These are phyloP conservation scores for Takifugu ocellatus DNA, from an alignment of 2,797 vertebrate species.

Conservation along the genomic window DNA sequence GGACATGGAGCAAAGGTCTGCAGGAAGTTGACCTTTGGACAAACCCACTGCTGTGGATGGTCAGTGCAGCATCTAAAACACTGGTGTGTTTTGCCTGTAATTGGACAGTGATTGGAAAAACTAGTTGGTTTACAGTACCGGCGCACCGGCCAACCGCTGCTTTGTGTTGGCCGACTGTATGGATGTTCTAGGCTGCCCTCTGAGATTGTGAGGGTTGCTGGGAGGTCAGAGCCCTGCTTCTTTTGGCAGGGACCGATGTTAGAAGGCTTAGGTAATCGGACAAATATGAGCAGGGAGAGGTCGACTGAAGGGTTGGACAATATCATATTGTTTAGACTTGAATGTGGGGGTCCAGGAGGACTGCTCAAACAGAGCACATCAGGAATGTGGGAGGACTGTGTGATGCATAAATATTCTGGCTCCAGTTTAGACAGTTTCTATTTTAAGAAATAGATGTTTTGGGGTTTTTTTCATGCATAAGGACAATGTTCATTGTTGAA, in stretches of 20 bases:
- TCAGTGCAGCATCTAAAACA: background rate
- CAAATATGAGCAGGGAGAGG: slow-evolving; percentile 41
- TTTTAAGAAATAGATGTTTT: slow-evolving; percentile 32
- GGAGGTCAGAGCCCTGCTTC: slow-evolving; percentile 43
- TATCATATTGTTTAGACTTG: slow-evolving; percentile 60
- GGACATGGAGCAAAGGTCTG: slow-evolving; percentile 6
- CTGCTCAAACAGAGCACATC: slow-evolving; percentile 32
- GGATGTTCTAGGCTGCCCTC: slow-evolving; percentile 41
- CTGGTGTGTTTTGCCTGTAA: slow-evolving; percentile 20
- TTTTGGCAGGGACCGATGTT: slow-evolving; percentile 41
- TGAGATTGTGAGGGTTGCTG: slow-evolving; percentile 32
- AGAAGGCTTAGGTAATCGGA: slow-evolving; percentile 44
- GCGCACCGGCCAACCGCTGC: slow-evolving; percentile 7
- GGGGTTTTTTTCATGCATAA: slow-evolving; percentile 8
- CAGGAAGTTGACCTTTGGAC: slow-evolving; percentile 55
- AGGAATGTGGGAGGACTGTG: slow-evolving; percentile 54
- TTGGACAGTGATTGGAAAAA: slow-evolving; percentile 2
- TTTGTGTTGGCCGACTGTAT: slow-evolving; percentile 12
- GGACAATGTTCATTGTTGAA: background rate
- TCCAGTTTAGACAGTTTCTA: slow-evolving; percentile 26
- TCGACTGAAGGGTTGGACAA: slow-evolving; percentile 23
- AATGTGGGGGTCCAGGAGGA: slow-evolving; percentile 46
- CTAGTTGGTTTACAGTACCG: background rate
- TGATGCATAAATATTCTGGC: slow-evolving; percentile 44
- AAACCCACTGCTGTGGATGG: slow-evolving; percentile 13